Conservation (phyloP, 1,140 invertebrate genomes). For the Penaeus indicus region DNA sequence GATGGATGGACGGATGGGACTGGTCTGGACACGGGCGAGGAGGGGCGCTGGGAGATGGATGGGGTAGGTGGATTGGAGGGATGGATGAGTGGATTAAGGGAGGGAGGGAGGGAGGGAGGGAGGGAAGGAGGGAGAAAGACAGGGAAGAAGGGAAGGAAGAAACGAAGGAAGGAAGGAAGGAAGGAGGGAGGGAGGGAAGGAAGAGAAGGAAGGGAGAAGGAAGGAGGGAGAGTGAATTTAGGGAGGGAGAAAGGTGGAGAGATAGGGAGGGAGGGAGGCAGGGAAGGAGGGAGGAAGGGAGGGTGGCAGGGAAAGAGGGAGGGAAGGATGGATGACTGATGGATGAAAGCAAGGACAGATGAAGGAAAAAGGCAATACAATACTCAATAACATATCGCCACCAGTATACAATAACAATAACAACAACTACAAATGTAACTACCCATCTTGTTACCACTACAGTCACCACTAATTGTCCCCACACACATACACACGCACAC, state of each 20-base stretch:
- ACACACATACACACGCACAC: too few species aligned
- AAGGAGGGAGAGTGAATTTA: background rate
- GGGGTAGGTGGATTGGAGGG: too few species aligned
- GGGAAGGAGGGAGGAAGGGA: background rate
- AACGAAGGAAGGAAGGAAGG: too few species aligned
- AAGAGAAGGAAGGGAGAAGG: background rate
- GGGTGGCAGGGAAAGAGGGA: background rate
- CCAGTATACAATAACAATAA: too few species aligned
- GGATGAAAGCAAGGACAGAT: background rate
- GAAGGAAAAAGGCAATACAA: background rate
- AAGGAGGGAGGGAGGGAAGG: background rate
- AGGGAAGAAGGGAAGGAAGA: background rate
- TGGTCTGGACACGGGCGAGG: background rate
- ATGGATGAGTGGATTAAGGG: background rate
- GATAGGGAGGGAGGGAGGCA: background rate
- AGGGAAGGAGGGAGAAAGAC: background rate
- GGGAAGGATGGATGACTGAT: background rate
- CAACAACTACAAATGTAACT: too few species aligned
- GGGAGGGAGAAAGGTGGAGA: slow-evolving; percentile 6
- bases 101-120: background rate
- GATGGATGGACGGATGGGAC: too few species aligned
- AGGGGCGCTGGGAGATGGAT: background rate
- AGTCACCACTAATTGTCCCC: too few species aligned
- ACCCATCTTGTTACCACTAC: too few species aligned
- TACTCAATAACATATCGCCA: background rate